A percentile compares a stretch with the other conserved stretches of the same genome.
Conservation (phyloP, 2,113 vertebrate species). For the Cacatua alba region DNA sequence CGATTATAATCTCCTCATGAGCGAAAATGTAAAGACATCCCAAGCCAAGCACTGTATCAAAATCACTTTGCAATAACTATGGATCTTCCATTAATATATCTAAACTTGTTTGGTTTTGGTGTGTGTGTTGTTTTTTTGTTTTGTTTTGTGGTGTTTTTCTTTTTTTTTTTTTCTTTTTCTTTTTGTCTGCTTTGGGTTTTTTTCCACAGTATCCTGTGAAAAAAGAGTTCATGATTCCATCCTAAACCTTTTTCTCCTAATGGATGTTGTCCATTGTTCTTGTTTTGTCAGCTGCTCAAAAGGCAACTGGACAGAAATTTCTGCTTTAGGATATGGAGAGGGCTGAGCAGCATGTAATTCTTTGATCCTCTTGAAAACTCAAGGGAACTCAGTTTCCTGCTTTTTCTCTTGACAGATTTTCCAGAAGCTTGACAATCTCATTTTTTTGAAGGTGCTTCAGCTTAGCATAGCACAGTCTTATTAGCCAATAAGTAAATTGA, state of each 20-base stretch:
- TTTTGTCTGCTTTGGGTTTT: no score
- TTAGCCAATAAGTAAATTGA: fast-evolving
- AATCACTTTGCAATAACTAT: background rate
- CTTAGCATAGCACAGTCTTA: background rate
- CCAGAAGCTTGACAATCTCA: background rate
- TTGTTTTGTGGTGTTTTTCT: no score
- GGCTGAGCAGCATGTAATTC: background rate
- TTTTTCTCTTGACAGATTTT: background rate
- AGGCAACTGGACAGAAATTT: background rate
- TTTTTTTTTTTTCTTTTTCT: background rate
- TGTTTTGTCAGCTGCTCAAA: background rate
- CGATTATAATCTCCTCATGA: background rate
- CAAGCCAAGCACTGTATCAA: background rate
- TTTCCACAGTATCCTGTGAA: background rate
- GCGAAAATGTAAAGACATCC: background rate
- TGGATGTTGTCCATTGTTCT: background rate
- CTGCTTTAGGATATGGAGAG: background rate
- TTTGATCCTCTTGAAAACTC: background rate
- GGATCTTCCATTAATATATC: background rate
- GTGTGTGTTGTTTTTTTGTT: background rate
- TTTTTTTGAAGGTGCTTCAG: background rate
- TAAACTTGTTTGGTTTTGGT: background rate
- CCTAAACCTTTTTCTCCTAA: background rate
- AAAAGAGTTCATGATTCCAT: background rate
- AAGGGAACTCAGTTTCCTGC: background rate